Base-by-base conservation (phyloP, 1,140 invertebrate genomes). In the Aphidius ervi region DNA sequence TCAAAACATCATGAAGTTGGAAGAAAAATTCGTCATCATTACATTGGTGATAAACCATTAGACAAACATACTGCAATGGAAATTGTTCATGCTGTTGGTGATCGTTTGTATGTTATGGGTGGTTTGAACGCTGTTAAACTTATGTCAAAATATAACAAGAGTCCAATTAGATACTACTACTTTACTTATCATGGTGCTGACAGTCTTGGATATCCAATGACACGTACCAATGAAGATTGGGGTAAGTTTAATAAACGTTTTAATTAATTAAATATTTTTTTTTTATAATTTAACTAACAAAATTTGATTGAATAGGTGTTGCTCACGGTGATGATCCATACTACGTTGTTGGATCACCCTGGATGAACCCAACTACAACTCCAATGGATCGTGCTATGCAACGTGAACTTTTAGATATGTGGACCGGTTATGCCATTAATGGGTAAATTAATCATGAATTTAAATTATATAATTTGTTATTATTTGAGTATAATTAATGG, bases 161-260 rank as follows among this genome's bases (percentile, higher is more conserved):
- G 82, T 53, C 82, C 85, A 0, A 78, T 85, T 4, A 83, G 82
- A 69, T 71, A 82, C 66, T 86, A 86, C 68, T 67, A 77, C 9
- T 86, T 82, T 66, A 68, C 74, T 1, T 85, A 83, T 66, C 72
- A 75, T n/a, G 81, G 78, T 4, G 66, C 74, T 31, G 59, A 73
- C 46, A 84, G 82, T 65, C 67, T 82, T 3, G 77, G 79, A 5
- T 65, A 80, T 41, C 3, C 68, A 8, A 70, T 83, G 66, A 77
- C 73, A 3, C 58, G 68, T n/a, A 78, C 74, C 8, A 68, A 74
- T 0, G 66, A 67, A 62, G 55, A 10, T 56, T 54, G 60, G 54
- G 52, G 54, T 49, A 16, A 48, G 46, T 56, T 40, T 23, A 8
- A 6, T 16, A 16, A 56, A 6, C 6, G 3, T 46, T 46, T 56